Evolutionary conservation across 2,113 vertebrate genomes (phyloP).

Genomic region (Eublepharis macularius): DNA sequence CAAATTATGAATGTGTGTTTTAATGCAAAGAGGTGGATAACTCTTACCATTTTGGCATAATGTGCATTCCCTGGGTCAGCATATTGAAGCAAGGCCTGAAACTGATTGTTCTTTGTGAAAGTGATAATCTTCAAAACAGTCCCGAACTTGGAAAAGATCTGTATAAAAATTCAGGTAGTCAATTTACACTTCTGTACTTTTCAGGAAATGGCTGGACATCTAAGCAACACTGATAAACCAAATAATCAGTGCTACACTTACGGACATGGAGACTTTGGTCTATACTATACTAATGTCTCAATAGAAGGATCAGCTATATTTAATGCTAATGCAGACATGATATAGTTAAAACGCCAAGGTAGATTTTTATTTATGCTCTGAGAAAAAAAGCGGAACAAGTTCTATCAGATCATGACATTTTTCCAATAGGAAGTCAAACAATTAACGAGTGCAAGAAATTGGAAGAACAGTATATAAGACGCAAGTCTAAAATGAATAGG

Average conservation of each 20-base stretch:
- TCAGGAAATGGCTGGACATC: background rate
- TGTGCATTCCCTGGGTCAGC: conserved; percentile 78
- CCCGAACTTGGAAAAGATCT: conserved; percentile 89
- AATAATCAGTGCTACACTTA: background rate
- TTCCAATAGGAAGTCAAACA: background rate
- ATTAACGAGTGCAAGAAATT: too few relatives aligned
- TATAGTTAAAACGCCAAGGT: background rate
- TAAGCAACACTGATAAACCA: background rate
- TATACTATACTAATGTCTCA: background rate
- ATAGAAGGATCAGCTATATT: background rate
- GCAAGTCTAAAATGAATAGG: background rate
- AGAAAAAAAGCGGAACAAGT: background rate
- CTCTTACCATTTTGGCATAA: conserved; percentile 84
- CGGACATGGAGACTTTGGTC: background rate
- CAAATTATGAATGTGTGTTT: background rate
- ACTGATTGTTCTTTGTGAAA: conserved; percentile 84
- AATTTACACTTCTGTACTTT: background rate
- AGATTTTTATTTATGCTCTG: background rate
- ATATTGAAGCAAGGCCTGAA: conserved; percentile 86
- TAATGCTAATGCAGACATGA: background rate
- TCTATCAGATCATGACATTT: background rate
- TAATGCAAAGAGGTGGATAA: background rate
- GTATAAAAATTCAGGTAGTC: conserved; percentile 37
- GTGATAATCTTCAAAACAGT: conserved; percentile 84
- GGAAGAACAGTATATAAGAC: too few relatives aligned